phyloP scores from a whole-genome alignment of 2,113 vertebrate species.

The Monopterus albus region DNA sequence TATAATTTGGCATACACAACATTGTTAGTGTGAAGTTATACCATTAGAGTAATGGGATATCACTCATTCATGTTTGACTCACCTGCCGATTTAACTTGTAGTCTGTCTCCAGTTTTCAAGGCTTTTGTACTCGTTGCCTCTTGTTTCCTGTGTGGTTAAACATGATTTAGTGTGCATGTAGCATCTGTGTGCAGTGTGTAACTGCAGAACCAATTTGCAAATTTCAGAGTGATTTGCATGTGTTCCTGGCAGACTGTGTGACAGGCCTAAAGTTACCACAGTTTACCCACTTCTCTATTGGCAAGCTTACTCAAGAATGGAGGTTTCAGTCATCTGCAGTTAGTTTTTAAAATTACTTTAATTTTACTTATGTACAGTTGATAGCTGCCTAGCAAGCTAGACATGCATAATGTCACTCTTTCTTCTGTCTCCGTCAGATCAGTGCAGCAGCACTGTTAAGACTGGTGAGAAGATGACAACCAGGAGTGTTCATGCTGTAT shows the following conservation, averaged over 20 bases:
- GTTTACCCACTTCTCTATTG: conserved; percentile 33
- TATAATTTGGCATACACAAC: too few species aligned
- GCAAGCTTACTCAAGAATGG: neutral
- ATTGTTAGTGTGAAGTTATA: neutral
- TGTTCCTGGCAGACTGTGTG: conserved; percentile 49
- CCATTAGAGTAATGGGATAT: neutral
- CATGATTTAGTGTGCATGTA: conserved; percentile 18
- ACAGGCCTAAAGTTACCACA: neutral
- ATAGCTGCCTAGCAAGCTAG: neutral
- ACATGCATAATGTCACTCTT: neutral
- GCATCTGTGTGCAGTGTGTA: conserved; percentile 53
- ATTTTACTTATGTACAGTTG: neutral
- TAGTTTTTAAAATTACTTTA: neutral
- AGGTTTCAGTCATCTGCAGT: neutral
- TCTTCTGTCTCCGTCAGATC: neutral
- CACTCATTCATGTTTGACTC: neutral
- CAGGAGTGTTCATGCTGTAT: neutral
- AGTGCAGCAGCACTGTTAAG: too few species aligned
- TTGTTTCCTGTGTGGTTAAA: conserved; percentile 72
- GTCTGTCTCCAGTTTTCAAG: neutral
- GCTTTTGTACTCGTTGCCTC: neutral
- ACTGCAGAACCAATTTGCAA: conserved; percentile 69
- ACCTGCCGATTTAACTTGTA: neutral
- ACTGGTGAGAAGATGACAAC: neutral
- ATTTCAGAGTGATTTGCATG: conserved; percentile 77